Base-by-base conservation (phyloP, 1,140 invertebrate genomes). In the Drosophila pectinifera region DNA sequence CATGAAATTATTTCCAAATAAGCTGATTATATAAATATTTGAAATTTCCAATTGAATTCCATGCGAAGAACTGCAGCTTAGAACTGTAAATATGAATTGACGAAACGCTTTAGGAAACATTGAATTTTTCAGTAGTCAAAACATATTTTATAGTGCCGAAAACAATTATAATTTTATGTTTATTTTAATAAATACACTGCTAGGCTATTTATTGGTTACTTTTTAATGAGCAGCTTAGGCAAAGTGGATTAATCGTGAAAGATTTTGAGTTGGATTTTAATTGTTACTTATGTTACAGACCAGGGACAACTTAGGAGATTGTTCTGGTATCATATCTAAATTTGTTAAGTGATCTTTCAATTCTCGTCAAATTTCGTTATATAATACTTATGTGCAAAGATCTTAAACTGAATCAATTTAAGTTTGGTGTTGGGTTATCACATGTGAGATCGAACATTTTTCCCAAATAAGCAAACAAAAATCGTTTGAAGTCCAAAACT, bases 381-480 rank as follows among this genome's bases (percentile, higher is more conserved):
- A n/a, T 62, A 41, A 41, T 58, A 59, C 59, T 41, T 57, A 62
- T 16, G 59, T 41, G 54, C 53, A 62, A 57, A 34, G 58, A 62
- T 57, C 58, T 57, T 62, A 57, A 39, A 28, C 58, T 57, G 58
- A 62, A 57, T 39, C 58, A 57, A 28, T 57, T 62, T 18, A 20
- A 38, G 58, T 28, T 62, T 57, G 58, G 58, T 62, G 58, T 57
- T 62, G 34, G 53, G 18, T 58, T 62, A 62, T 62, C 59, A 62
- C 59, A 62, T 59, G 18, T 36, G 24, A 53, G 49, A 58, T 58
- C 53, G 59, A 59, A 62, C 28, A 26, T 28, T 14, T 11, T 63
- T 59, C 36, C 24, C 11, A 57, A 45, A 11, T 4, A 56, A 62
- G 20, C 13, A 28, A 58, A 39, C 36, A 6, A 53, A 24, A 31